Evolutionary conservation across 2,113 vertebrate species (phyloP).

Genomic region (Addax nasomaculatus): DNA sequence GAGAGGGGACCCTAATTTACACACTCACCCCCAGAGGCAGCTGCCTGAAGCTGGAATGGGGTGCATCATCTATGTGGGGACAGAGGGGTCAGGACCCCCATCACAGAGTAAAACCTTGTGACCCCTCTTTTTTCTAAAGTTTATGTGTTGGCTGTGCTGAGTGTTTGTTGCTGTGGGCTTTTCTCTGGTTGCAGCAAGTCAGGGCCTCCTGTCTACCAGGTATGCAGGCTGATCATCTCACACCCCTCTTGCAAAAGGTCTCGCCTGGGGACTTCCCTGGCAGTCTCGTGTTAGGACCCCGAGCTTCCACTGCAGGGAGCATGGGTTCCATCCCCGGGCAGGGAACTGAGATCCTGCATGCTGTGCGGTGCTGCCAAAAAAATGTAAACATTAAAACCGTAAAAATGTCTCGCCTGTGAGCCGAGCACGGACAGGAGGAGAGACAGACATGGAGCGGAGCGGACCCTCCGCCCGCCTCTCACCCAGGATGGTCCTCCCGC

Average conservation of each 20-base stretch:
- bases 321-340: background rate
- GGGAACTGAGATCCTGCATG: background rate
- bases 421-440: background rate
- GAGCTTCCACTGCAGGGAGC: background rate
- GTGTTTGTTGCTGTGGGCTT: background rate
- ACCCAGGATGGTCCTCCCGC: accelerated
- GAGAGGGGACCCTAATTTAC: background rate
- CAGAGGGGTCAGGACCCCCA: background rate
- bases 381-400: background rate
- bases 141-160: background rate
- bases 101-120: background rate
- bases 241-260: background rate
- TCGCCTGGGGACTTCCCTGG: background rate
- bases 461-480: too few species aligned
- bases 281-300: background rate
- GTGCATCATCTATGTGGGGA: accelerated
- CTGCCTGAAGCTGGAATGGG: background rate
- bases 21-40: background rate
- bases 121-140: background rate
- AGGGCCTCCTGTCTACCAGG: background rate
- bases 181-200: background rate
- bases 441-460: accelerated
- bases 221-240: background rate
- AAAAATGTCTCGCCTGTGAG: background rate
- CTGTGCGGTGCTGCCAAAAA: background rate